Base-by-base conservation (phyloP, 2,797 vertebrate genomes). In the Chaetodon trifasciatus region DNA sequence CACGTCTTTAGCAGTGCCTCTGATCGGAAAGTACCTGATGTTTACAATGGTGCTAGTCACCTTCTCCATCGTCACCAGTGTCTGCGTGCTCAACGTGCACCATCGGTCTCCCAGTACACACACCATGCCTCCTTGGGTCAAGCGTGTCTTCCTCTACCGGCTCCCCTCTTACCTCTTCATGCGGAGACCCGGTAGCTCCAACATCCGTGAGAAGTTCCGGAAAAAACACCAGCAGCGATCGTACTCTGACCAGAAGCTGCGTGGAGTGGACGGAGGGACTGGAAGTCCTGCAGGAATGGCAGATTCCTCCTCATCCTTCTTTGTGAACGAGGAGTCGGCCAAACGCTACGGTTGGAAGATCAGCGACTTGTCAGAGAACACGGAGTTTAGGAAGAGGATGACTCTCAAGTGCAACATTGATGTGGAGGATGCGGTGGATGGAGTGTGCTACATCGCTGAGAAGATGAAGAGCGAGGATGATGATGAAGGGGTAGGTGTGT, bases 21-120 rank as follows among this genome's bases (percentile, higher is more conserved):
- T 96, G 62, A 96, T 96, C 39, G 95, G 96, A 73, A 96, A 96
- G 86, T 96, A 96, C 84, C 90, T 96, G 58, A 96, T 96, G 95
- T 96, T 96, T 83, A 69, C 95, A 65, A 96, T 96, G 96, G 95
- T 96, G 70, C 93, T 96, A 77, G 96, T 96, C 83, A 96, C 96
- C 74, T 96, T 96, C 87, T 96, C 96, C 76, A 96, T 96, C 6
- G 95, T 96, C 83, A 96, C 95, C 74, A 96, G 95, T 0, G 96
- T 96, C 68, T 96, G 95, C 0, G 96, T 96, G 56, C 93, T 96
- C 58, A 96, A 96, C 0, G 91, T 96, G 42, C 96, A 96, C 90
- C 96, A 96, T 60, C 95, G 96, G 3, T 96, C 95, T 1, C 94
- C 94, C 11, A 96, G 94, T 67, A 96, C 96, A 0, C 96, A 96